Evolutionary conservation across 2,797 vertebrate species (phyloP), one percentile per base, ranked within the genome.

Genomic region (Spondyliosoma cantharus): DNA sequence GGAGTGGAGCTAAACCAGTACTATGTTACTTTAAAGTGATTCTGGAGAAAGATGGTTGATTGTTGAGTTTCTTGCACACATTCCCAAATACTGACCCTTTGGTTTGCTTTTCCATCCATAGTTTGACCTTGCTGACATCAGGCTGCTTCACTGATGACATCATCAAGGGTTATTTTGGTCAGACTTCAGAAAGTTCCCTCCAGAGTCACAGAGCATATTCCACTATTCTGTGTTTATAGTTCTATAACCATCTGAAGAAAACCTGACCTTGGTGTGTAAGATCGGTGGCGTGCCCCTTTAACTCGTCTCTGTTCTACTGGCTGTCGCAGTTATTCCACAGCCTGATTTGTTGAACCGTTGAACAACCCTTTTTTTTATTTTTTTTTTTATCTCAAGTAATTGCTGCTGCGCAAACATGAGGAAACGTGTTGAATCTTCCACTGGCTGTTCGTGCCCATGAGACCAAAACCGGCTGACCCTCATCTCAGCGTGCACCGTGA

Each of bases 351-450:
- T 24, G 13, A 58, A 52, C 29, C 32, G 6, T 27, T 27, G 27
- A 27, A 27, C 2, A 27, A 27, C 3, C 29, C 29, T 29, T 29
- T 29, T 29, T 29, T 29, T 29, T 29, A 4, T n/a, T 7, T 32
- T 5, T 32, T 17, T 49, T 25, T 76, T 70, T 42, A 62, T 69
- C 16, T 43, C 19, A 43, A 32, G 14, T 49, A 46, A 67, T 42
- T 79, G 20, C 20, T 46, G 52, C 43, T 0, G 5, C 0, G n/a
- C 63, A 67, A 80, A 69, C 56, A 60, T 2, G 25, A 53, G 22
- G 27, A 25, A 69, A 67, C 52, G 5, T 45, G 71, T 71, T 74
- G 48, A 58, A 70, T 63, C 42, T 61, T 67, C 45, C n/a, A 52
- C 56, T 29, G 58, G 20, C 20, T 22, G 20, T 45, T 67, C 19